Base-by-base conservation (phyloP, 2,113 vertebrate genomes). In the Falcunculus frontatus region DNA sequence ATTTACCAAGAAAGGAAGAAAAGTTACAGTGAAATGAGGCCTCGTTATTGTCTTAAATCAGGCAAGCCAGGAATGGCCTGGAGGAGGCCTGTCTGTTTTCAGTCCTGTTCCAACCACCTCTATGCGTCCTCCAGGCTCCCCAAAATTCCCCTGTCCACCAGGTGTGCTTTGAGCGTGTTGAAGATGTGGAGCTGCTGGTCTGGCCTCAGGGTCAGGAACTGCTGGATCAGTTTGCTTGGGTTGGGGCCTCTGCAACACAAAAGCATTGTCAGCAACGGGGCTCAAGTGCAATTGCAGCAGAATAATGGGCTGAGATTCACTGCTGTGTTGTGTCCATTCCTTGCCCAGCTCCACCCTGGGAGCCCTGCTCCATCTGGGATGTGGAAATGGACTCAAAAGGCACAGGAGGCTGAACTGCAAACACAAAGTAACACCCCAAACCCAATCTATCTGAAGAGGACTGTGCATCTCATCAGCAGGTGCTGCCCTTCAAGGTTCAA, bases 151-250 rank as follows among this genome's bases (percentile, higher is more conserved):
- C 97, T 99, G 96, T 99, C 99, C 0, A 94, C 97, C 75, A 99
- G 98, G 95, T 99, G 99, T 17, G 98, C 96, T 96, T 98, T 99
- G 22, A 99, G 98, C 0, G 98, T 99, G 98, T 99, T 99, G 97
- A 99, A 99, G 96, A 99, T 99, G 98, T 99, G 97, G 22, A 99
- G 98, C 98, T 99, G 99, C 97, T 99, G 99, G 47, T 99, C 99
- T 3, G 98, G 98, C 42, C 99, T 98, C 87, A 99, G 95, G 39
- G 99, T 99, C 91, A 99, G 96, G 82, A 99, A 98, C 98, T 99
- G 99, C 96, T 99, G 99, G 95, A 99, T 98, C 93, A 99, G 98
- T 89, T 99, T 99, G 97, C 97, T 98, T 0, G 99, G 99, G 95
- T 99, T 99, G 6, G 99, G 99, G 37, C 99, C 99, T 94, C 99